phyloP scores from a whole-genome alignment of 2,797 vertebrate species.

The Oreochromis grahami region DNA sequence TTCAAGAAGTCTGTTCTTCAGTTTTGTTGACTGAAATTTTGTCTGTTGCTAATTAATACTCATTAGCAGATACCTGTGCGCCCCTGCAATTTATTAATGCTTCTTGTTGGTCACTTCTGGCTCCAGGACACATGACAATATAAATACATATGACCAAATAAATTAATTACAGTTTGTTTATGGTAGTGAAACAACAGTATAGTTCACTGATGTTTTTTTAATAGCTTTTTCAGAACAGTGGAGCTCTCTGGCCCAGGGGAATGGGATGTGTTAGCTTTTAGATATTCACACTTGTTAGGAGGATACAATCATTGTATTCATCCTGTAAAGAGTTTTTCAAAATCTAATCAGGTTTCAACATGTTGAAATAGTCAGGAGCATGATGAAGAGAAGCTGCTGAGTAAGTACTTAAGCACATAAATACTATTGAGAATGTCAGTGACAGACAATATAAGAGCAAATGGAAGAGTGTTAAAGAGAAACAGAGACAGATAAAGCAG shows the following conservation, averaged over 20 bases:
- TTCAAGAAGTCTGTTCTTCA: background rate
- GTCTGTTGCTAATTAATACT: background rate
- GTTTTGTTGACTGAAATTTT: background rate
- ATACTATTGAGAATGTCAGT: background rate
- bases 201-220: background rate
- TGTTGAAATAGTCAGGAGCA: background rate
- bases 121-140: background rate
- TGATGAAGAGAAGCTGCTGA: background rate
- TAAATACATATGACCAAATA: background rate
- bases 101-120: background rate
- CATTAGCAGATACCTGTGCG: background rate
- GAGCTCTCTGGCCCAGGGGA: background rate
- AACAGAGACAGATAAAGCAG: background rate
- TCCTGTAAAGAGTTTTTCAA: background rate
- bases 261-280: background rate
- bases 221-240: background rate
- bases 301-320: background rate
- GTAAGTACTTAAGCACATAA: background rate
- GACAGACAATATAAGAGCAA: background rate
- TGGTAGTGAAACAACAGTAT: background rate
- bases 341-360: background rate
- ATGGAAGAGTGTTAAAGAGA: background rate
- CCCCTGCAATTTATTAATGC: background rate
- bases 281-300: background rate
- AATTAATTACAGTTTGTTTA: background rate